phyloP scores from a whole-genome alignment of 2,113 vertebrate genomes.

The Ornithorhynchus anatinus region DNA sequence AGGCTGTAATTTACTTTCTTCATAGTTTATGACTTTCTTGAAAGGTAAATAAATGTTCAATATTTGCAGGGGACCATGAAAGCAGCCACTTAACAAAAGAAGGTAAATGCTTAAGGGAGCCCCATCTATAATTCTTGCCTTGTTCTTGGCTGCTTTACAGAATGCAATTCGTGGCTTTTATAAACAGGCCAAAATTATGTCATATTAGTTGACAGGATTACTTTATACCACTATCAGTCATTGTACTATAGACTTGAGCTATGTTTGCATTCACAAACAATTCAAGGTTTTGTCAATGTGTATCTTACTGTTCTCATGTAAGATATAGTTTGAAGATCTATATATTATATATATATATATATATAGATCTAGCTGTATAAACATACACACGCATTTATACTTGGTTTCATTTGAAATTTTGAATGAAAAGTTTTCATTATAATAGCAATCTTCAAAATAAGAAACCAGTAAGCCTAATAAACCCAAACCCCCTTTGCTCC shows the following conservation, averaged over 20 bases:
- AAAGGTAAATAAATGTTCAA: conserved; percentile 11
- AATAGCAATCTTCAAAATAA: too few relatives aligned
- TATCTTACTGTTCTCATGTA: too few relatives aligned
- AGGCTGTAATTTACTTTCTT: conserved; percentile 8
- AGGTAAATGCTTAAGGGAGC: conserved; percentile 7
- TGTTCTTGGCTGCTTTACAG: conserved; percentile 49
- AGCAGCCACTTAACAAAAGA: not conserved
- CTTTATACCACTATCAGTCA: conserved; percentile 45
- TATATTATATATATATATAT: too few relatives aligned
- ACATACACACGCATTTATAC: not conserved
- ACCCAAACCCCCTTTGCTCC: too few relatives aligned
- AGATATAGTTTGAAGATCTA: too few relatives aligned
- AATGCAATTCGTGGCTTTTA: conserved; percentile 14
- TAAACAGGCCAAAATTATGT: conserved; percentile 37
- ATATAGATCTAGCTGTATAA: too few relatives aligned
- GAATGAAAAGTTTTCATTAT: conserved; percentile 27
- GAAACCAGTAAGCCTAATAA: too few relatives aligned
- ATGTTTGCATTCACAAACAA: conserved; percentile 55
- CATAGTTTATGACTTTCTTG: conserved; percentile 58
- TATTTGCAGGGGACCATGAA: not conserved
- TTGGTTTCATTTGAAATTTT: conserved; percentile 19
- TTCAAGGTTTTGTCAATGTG: too few relatives aligned
- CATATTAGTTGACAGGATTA: conserved; percentile 35
- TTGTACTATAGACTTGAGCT: conserved; percentile 33
- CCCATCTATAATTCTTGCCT: conserved; percentile 35